phyloP scores from a whole-genome alignment of 2,797 vertebrate species.

The Syndactyla subalaris region DNA sequence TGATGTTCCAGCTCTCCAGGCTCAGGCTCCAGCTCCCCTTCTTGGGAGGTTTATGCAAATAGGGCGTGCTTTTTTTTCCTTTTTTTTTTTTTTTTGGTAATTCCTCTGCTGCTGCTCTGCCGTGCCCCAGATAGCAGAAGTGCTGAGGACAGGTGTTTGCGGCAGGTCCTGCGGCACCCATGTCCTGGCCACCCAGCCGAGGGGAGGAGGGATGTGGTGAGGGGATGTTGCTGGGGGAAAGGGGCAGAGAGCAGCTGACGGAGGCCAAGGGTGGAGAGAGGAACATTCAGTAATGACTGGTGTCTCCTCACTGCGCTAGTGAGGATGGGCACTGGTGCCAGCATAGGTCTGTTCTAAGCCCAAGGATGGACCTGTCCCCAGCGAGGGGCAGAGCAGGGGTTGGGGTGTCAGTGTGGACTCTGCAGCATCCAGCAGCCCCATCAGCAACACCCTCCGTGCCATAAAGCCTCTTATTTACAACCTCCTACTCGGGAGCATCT shows the following conservation, averaged over 20 bases:
- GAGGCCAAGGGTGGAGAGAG: neutral
- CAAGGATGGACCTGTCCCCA: neutral
- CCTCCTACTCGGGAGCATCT: conserved; percentile 44
- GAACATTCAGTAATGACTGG: neutral
- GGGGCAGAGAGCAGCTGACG: neutral
- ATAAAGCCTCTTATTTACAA: conserved; percentile 41
- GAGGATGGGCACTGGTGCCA: neutral
- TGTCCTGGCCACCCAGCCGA: neutral
- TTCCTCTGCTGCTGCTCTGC: conserved; percentile 17
- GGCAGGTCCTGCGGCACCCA: conserved; percentile 32
- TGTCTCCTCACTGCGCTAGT: accelerated
- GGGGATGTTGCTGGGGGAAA: neutral
- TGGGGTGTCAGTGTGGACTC: neutral
- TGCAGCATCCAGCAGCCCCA: neutral
- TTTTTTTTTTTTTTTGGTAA: neutral
- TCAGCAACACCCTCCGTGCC: conserved; percentile 31
- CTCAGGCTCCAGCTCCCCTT: neutral
- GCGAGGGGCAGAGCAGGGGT: neutral
- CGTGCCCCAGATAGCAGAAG: conserved; percentile 68
- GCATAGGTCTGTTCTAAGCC: neutral
- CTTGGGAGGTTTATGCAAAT: conserved; percentile 61
- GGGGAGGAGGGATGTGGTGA: neutral
- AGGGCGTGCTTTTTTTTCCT: neutral
- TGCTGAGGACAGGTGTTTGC: conserved; percentile 57
- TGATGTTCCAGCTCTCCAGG: neutral